Evolutionary conservation across 2,888 invertebrate genomes (phyloP), one percentile per base, ranked within the genome.

Genomic region (Mechanitis mazaeus): DNA sequence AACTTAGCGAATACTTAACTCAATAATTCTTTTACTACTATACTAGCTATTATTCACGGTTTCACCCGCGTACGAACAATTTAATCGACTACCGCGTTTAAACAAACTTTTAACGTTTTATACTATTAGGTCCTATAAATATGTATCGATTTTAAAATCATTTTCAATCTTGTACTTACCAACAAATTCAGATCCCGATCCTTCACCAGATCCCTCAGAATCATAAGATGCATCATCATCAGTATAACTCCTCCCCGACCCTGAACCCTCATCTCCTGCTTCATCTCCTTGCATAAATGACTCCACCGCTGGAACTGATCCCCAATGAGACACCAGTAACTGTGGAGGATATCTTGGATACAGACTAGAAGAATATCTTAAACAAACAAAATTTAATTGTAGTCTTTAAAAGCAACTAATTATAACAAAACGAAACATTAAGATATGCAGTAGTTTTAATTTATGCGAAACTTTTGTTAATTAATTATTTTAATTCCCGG

Each of bases 241-340:
- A 69, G 89, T 87, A 64, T 87, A 89, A 55, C 90, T 88, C 47
- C 87, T 77, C 31, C 91, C 93, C 3, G 93, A 92, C 33, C 93
- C 93, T 0, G 93, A 93, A 2, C 93, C 93, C 68, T 87, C 88
- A 57, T 84, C 85, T 0, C 88, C 92, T 0, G 91, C 91, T 61
- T 92, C 92, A 68, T 93, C 93, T 0, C 92, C 91, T 72, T 92
- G 92, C 92, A 92, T 92, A 75, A 86, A 87, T 6, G 86, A 81
- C 62, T 90, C 91, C 0, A 81, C 79, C 31, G 84, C 75, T 4
- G 86, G 83, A 2, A 76, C 69, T 45, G 79, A 79, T 61, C 78
- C 77, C 33, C 72, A 79, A 67, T 86, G 85, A 1, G 81, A 78
- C 20, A 88, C 79, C 66, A 90, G 78, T 72, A 89, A 69, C 90